Percentiles rank a stretch among this genome's conserved stretches.
phyloP scores from a whole-genome alignment of 1,140 invertebrate species.

The Chlorops oryzae region DNA sequence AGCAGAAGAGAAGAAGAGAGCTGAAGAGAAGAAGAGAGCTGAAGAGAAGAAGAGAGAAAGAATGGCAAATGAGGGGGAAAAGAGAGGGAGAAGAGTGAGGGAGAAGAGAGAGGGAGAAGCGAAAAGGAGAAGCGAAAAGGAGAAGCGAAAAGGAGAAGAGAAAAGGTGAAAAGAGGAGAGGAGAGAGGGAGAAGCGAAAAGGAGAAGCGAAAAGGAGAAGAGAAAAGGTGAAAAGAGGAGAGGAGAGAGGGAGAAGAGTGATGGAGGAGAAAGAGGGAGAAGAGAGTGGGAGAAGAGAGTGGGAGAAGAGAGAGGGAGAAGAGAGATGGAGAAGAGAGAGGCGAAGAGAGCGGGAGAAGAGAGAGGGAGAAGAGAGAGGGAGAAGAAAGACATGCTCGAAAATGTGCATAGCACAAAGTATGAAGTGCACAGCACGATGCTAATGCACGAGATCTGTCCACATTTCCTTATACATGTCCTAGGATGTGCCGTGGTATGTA shows the following conservation, averaged over 20 bases:
- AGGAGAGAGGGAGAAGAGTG: not conserved
- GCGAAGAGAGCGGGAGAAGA: not conserved
- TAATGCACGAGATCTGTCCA: no score
- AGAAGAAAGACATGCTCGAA: conserved; percentile 20
- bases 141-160: not conserved
- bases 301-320: not conserved
- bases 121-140: not conserved
- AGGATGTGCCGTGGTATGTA: no score
- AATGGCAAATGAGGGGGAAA: not conserved
- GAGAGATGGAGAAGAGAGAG: not conserved
- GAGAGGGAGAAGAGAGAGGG: conserved; percentile 5
- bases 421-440: no score
- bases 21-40: not conserved
- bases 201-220: not conserved
- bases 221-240: not conserved
- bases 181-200: not conserved
- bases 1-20: not conserved
- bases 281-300: not conserved
- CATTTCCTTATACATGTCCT: no score
- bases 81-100: not conserved
- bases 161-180: not conserved
- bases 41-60: not conserved
- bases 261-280: not conserved
- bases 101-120: not conserved
- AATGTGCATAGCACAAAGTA: conserved; percentile 18